Evolutionary conservation across 2,113 vertebrate genomes (phyloP), one percentile per base, ranked within the genome.

Genomic region (Pundamilia nyererei): DNA sequence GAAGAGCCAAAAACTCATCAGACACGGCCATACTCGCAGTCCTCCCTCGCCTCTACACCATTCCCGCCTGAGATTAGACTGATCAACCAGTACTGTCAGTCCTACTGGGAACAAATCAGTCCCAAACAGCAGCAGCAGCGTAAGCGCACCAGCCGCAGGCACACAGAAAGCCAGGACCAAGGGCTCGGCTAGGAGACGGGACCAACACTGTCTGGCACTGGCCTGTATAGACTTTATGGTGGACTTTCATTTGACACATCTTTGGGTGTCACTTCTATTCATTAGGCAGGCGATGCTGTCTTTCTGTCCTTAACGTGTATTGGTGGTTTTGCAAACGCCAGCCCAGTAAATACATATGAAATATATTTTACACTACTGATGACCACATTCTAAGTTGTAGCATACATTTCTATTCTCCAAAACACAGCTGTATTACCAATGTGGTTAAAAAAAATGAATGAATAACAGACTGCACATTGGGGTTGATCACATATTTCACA

Each of bases 51-150:
- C 51, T 85, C 95, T 83, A 91, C 92, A 1, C 95, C 95, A 1
- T 92, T 95, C 77, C 94, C 95, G 1, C 93, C 96, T 0, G 96
- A 97, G 93, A 92, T 96, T 7, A 95, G 94, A 68, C 93, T 97
- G 87, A 96, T 97, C 26, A 95, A 96, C 93, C 96, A 96, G 91
- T 97, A 97, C 93, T 97, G 97, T 83, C 95, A 97, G 91, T 96
- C 95, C 68, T 96, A 96, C 89, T 96, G 96, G 96, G 95, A 96
- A 10, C 95, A 96, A 56, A 90, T 96, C 21, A 91, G 60, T 6
- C 88, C 92, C 26, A 89, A 92, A 68, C 92, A 93, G 77, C 94
- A 94, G 79, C 94, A 95, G 86, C 93, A 93, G 89, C 88, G 93
- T 15, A 96, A 95, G 45, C 94, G 95, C 75, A 95, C 94, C 82